phyloP scores from a whole-genome alignment of 2,113 vertebrate genomes.

The Anarhynchus alexandrinus region DNA sequence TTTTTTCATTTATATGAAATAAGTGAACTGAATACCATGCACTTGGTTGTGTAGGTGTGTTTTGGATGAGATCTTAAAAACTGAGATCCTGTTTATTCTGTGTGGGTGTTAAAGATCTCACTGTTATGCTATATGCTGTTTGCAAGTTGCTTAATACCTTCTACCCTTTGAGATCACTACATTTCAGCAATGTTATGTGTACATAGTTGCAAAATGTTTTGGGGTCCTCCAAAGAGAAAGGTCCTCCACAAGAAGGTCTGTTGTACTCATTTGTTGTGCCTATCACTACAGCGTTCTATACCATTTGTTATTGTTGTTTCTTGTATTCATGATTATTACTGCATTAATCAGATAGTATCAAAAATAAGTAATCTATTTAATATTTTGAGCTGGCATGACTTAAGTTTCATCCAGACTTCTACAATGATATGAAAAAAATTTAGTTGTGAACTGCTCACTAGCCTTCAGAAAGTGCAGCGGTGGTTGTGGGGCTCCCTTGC shows the following conservation, averaged over 20 bases:
- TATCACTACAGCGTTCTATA: background rate
- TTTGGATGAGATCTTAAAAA: constrained; percentile 21
- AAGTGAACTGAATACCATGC: background rate
- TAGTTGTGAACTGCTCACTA: background rate
- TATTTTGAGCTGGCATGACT: background rate
- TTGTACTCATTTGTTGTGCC: background rate
- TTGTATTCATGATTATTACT: background rate
- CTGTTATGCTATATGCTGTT: background rate
- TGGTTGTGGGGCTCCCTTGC: background rate
- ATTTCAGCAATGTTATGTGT: background rate
- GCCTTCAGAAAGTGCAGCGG: background rate
- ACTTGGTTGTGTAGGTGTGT: background rate
- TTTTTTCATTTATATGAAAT: background rate
- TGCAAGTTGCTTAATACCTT: background rate
- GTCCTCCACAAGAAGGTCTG: background rate
- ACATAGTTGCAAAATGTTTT: background rate
- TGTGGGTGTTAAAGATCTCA: constrained; percentile 1
- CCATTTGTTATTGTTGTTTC: background rate
- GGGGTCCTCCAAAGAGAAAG: background rate
- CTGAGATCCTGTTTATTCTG: constrained; percentile 16
- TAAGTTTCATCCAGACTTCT: background rate
- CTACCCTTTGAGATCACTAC: background rate
- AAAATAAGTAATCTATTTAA: background rate
- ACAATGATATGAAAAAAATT: background rate
- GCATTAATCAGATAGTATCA: background rate